Base-by-base conservation (phyloP, 2,888 invertebrate genomes). In the Pharmacophagus antenor region DNA sequence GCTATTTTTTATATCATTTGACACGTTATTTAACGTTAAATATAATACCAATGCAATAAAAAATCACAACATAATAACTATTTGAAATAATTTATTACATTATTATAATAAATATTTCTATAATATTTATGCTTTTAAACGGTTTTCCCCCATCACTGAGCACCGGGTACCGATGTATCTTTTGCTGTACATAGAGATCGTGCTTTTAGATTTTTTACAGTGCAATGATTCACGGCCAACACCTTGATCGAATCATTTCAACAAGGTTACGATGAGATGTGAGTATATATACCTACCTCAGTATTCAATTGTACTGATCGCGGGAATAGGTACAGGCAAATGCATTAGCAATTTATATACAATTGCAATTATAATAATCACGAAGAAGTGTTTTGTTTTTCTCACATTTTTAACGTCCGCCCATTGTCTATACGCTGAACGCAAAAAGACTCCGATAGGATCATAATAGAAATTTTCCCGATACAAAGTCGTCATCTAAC, bases 341-440 rank as follows among this genome's bases (percentile, higher is more conserved):
- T 66, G 67, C 68, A 66, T 67, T 65, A 59, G 64, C 66, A 65
- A 66, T 68, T 70, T 70, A 60, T 66, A 69, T 68, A 66, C 63
- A 61, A 69, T 65, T 68, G 67, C 67, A 65, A 66, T 67, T 64
- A 61, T 65, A 68, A 69, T 70, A 65, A 71, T 60, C 44, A 50
- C 65, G 62, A 65, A 67, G 66, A 69, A 66, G 66, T 69, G 73
- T 73, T n/a, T 71, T 71, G 67, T 71, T 75, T 76, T 80, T 80
- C 76, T 80, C 81, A 81, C 79, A 83, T 81, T 79, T n/a, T 74
- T 67, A 67, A 80, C 81, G 79, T 84, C 85, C 88, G 87, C 65
- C 79, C 76, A 86, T 88, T 86, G 86, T 86, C 69, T 74, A 70
- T 60, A 49, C 52, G 49, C 63, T 63, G 58, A 42, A 63, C 60